Evolutionary conservation across 2,797 vertebrate species (phyloP), one percentile per base, ranked within the genome.

Genomic region (Hephaestus fuliginosus): DNA sequence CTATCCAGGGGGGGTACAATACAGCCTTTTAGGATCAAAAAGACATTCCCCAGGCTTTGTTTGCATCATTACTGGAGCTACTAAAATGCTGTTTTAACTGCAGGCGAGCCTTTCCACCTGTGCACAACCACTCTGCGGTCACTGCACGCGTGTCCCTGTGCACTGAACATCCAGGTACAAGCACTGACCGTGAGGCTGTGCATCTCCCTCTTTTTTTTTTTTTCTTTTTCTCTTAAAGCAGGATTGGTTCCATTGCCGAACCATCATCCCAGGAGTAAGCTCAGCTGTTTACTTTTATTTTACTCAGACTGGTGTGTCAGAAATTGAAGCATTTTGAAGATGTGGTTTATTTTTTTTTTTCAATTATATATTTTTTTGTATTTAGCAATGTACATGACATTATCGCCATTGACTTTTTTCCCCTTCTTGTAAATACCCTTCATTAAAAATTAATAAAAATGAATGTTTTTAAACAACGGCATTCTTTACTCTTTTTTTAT

Each of bases 391-490:
- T 90, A 91, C 85, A 92, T 88, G 81, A 88, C 89, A 88, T 94
- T 88, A 89, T 80, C 92, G 78, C 81, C 91, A 91, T 93, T 83
- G 62, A 83, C 56, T 78, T 71, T 88, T 79, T 78, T 80, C 75
- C 87, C 36, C 33, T 77, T 83, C 76, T 84, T 93, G 86, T 93
- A 89, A 91, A 94, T 93, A 90, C 68, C 78, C 82, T 83, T 89
- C 92, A 94, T 93, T 94, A 93, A 57, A 90, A 58, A 90, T 88
- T 93, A 95, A 94, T 94, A 92, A 95, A 95, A 79, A 82, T 78
- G 65, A 86, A 80, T 89, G 82, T 90, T 95, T 95, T 92, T 83
- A 80, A 88, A 84, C 25, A 78, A 71, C 82, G 22, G 9, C 9
- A 2, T 51, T 63, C 2, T 51, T 81, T 33, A 10, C 3, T 5